Base-by-base conservation (phyloP, 92 coral and sea anemone genomes). In the Zoanthus sociatus region DNA sequence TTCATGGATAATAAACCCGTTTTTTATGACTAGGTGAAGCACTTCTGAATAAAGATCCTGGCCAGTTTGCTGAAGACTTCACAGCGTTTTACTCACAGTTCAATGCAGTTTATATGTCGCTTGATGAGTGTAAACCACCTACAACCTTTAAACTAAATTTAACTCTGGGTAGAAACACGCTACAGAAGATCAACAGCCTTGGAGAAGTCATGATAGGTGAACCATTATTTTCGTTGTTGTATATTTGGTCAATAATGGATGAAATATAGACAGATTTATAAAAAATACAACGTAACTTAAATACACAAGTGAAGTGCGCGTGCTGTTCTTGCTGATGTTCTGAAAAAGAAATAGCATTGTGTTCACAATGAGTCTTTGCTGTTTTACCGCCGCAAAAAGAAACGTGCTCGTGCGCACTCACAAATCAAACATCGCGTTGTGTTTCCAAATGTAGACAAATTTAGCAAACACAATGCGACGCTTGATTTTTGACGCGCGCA, bases 11-110 rank as follows among this genome's bases (percentile, higher is more conserved):
- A 15, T 17, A 9, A 50, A 2, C 26, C 48, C n/a, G 5, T 31
- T 58, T 60, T 21, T 37, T 60, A 9, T 13, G 20, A 4, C 71
- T 82, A 91, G 94, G 92, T 1, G 84, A 79, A 44, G 75, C 78
- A 15, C 89, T 91, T 14, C 83, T 91, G 21, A 71, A 81, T 16
- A 88, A 91, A 61, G 92, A 88, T 14, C 33, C 83, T 3, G 83
- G 71, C 54, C 55, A 73, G 66, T 78, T 91, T 17, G 92, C 88
- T 0, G 92, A 76, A 47, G 83, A 84, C 14, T 91, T 91, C 30
- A 84, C 92, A n/a, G 21, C 86, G 1, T 71, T 91, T 30, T 88
- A 75, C 63, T 82, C 58, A 45, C 77, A 75, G 12, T 79, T 91
- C 50, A 76, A 83, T 58, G 87, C 86, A 16, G 61, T 83, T 72